These are phyloP conservation scores for Campopleginae sp. DNA, from an alignment of 2,888 invertebrate genomes.

Conservation along the genomic window DNA sequence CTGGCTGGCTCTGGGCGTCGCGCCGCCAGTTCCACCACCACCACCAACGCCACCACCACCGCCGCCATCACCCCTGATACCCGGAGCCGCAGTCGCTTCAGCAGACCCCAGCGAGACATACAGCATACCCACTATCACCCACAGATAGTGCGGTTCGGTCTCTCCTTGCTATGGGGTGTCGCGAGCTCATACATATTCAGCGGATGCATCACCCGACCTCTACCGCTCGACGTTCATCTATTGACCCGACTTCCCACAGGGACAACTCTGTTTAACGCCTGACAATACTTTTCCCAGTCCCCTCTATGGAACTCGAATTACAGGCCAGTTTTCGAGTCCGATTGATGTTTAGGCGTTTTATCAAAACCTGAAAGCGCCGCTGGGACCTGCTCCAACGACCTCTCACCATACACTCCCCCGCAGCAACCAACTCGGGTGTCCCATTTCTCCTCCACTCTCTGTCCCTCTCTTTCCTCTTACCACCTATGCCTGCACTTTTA, in stretches of 20 bases:
- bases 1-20: constrained; percentile 65
- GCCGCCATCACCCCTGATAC: constrained; percentile 64
- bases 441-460: constrained; percentile 27
- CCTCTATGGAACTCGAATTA: constrained; percentile 80
- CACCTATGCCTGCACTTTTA: constrained; percentile 45
- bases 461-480: constrained; percentile 35
- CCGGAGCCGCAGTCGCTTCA: constrained; percentile 67
- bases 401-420: constrained; percentile 61
- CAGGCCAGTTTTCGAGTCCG: constrained; percentile 82
- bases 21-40: constrained; percentile 54
- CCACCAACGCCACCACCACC: constrained; percentile 35
- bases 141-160: constrained; percentile 82
- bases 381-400: constrained; percentile 71
- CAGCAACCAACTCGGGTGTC: constrained; percentile 38
- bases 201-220: constrained; percentile 86
- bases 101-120: constrained; percentile 81
- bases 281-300: constrained; percentile 80
- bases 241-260: constrained; percentile 77
- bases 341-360: constrained; percentile 83
- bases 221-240: constrained; percentile 80
- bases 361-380: constrained; percentile 79
- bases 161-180: constrained; percentile 82
- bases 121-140: constrained; percentile 83
- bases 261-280: constrained; percentile 68
- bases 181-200: constrained; percentile 88